These are phyloP conservation scores for Polypedilum vanderplanki DNA, from an alignment of 1,140 invertebrate genomes.

Conservation along the genomic window DNA sequence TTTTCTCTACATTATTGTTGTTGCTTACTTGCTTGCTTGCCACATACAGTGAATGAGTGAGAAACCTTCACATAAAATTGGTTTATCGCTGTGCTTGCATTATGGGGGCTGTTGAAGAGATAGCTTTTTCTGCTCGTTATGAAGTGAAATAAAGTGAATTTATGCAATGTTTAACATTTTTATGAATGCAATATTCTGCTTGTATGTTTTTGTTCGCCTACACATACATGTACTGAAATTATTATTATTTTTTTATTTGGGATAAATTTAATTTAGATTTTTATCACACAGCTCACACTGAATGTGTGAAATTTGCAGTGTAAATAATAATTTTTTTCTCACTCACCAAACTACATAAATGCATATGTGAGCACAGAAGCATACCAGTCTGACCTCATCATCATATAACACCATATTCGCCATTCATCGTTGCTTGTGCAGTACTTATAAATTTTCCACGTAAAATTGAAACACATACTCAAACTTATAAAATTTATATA, in stretches of 20 bases:
- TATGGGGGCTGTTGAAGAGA: background rate
- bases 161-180: slow-evolving; percentile 19
- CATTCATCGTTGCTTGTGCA: background rate
- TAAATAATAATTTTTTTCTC: background rate
- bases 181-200: background rate
- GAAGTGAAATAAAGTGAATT: slow-evolving; percentile 14
- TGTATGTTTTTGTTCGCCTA: background rate
- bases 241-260: background rate
- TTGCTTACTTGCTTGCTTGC: background rate
- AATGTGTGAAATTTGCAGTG: slow-evolving; percentile 17
- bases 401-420: no score
- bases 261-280: slow-evolving; percentile 15
- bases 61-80: background rate
- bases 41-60: background rate
- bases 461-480: background rate
- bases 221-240: background rate
- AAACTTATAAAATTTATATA: no score
- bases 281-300: slow-evolving; percentile 17
- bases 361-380: background rate
- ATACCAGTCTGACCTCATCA: background rate
- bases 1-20: background rate
- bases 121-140: background rate
- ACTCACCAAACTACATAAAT: background rate
- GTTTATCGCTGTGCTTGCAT: background rate
- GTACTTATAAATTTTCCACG: background rate